Percentiles rank a stretch among this genome's conserved stretches.
These are phyloP conservation scores for Alosa sapidissima DNA, from an alignment of 2,797 vertebrate genomes.

Conservation along the genomic window DNA sequence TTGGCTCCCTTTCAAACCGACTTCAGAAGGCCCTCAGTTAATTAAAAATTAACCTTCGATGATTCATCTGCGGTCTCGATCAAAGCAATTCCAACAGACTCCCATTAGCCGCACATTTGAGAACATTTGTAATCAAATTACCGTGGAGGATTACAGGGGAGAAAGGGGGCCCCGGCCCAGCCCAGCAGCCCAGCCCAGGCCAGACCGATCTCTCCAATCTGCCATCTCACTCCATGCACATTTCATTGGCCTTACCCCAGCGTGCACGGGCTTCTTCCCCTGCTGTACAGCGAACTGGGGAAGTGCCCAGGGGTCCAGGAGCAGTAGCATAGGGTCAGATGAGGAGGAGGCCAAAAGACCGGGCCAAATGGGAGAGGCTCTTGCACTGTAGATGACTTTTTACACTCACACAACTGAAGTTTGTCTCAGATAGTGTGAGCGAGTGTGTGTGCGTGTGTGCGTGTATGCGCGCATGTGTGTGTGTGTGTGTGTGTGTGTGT, in stretches of 20 bases:
- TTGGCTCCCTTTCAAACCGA: constrained; percentile 67
- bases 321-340: neutral
- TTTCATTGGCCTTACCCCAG: neutral
- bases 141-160: constrained; percentile 20
- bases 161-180: neutral
- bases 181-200: neutral
- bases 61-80: constrained; percentile 65
- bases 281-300: neutral
- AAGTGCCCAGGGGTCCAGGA: neutral
- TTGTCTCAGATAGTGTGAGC: too few relatives aligned
- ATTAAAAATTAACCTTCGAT: constrained; percentile 68
- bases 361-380: neutral
- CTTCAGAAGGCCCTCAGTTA: constrained; percentile 55
- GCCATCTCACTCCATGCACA: neutral
- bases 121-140: constrained; percentile 41
- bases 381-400: neutral
- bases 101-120: constrained; percentile 43
- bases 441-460: neutral
- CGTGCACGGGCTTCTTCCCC: neutral
- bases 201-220: neutral
- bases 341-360: neutral
- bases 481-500: neutral
- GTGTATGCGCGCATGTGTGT: neutral
- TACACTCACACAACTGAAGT: neutral
- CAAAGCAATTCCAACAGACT: constrained; percentile 51